Conservation (phyloP, 1,140 invertebrate genomes). For the Portunus trituberculatus region DNA sequence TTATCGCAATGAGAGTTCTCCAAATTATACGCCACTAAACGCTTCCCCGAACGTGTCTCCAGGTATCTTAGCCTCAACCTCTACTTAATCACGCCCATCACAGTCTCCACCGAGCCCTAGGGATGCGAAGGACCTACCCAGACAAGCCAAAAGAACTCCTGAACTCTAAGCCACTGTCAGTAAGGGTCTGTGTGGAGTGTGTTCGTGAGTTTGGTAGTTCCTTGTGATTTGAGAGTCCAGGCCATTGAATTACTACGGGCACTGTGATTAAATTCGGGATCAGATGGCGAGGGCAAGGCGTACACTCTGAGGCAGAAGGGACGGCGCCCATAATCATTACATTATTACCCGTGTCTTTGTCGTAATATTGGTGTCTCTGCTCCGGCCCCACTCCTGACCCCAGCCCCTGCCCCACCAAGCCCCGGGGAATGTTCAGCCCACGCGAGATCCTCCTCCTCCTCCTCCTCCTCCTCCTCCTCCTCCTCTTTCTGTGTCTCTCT, state of each 20-base stretch:
- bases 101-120: not conserved
- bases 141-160: not conserved
- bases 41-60: slow-evolving; percentile 60
- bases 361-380: slow-evolving; percentile 75
- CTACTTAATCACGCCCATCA: not conserved
- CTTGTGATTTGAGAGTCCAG: not conserved
- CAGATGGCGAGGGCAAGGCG: slow-evolving; percentile 60
- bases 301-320: slow-evolving; percentile 48
- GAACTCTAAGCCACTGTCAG: no score
- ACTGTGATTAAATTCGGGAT: slow-evolving; percentile 73
- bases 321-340: slow-evolving; percentile 67
- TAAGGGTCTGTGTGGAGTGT: no score
- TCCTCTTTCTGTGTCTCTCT: not conserved
- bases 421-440: not conserved
- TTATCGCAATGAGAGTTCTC: slow-evolving; percentile 72
- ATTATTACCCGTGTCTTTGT: slow-evolving; percentile 74
- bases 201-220: not conserved
- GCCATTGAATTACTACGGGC: slow-evolving; percentile 68
- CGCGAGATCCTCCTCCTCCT: not conserved
- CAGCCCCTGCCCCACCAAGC: no score
- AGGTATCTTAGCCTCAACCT: slow-evolving; percentile 40
- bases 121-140: no score
- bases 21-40: slow-evolving; percentile 70
- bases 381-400: slow-evolving; percentile 25
- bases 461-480: not conserved